Evolutionary conservation across 2,888 invertebrate species (phyloP), one percentile per base, ranked within the genome.

Genomic region (Pelosia muscerda): DNA sequence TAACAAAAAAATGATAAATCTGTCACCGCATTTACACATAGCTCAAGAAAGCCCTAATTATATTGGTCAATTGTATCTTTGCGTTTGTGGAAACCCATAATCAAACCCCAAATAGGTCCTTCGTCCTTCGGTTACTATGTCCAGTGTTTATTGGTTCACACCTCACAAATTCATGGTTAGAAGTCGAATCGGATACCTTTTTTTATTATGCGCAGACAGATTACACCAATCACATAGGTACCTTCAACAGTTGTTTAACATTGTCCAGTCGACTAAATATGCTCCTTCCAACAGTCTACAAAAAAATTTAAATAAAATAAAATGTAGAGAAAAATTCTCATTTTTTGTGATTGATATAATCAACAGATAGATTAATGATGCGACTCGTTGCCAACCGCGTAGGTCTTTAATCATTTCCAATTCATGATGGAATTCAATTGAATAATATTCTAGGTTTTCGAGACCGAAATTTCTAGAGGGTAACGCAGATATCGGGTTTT

Each of bases 311-410:
- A 38, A 59, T 25, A 34, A 59, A 23, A 38, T 15, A 59, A 59
- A 59, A 25, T 38, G 25, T 19, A 10, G 9, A 38, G 59, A n/a
- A 59, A 38, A 59, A 25, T 19, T 38, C 25, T 23, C 19, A 59
- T 38, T 59, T 38, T 59, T 23, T 38, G 38, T 38, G 38, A 59
- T 59, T 59, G 59, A 59, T 59, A 59, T 38, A 59, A 38, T 59
- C 25, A 59, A 38, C 38, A 4, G 34, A 59, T 59, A 59, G 59
- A 59, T 59, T 59, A 59, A 59, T 59, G 59, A 25, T 38, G 38
- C 10, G 59, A 59, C 38, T 59, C 59, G 38, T 59, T 59, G 23
- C 59, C 23, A 23, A 25, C 38, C 34, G 49, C 26, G 2, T 28
- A 23, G 34, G 59, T 38, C 59, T 19, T 59, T 59, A 59, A 59